These are phyloP conservation scores for Ochropacha duplaris DNA, from an alignment of 2,888 invertebrate species.

Conservation along the genomic window DNA sequence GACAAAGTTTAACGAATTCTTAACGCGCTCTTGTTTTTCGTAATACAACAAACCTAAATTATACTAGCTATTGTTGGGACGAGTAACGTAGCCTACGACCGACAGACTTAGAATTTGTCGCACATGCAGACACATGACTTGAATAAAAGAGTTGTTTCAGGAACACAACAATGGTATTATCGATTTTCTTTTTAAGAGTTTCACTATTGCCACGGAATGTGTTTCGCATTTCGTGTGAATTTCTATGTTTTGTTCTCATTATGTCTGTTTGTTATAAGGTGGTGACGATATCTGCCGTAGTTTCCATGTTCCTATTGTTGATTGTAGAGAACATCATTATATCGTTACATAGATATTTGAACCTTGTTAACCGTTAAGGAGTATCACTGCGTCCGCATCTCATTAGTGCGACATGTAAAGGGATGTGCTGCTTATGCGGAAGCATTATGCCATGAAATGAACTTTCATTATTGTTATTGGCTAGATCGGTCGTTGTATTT, in stretches of 20 bases:
- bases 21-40: constrained; percentile 25
- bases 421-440: not conserved
- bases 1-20: constrained; percentile 16
- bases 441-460: constrained; percentile 10
- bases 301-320: constrained; percentile 12
- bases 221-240: constrained; percentile 49
- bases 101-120: constrained; percentile 14
- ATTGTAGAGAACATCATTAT: not conserved
- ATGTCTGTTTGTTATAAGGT: constrained; percentile 10
- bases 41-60: constrained; percentile 21
- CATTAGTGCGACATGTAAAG: not conserved
- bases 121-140: constrained; percentile 7
- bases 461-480: constrained; percentile 38
- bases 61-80: constrained; percentile 18
- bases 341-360: not conserved
- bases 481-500: constrained; percentile 9
- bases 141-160: constrained; percentile 24
- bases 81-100: constrained; percentile 19
- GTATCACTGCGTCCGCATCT: constrained; percentile 2
- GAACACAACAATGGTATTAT: constrained; percentile 41
- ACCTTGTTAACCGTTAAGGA: not conserved
- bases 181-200: constrained; percentile 48
- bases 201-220: constrained; percentile 42
- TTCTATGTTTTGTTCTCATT: constrained; percentile 30
- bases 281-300: constrained; percentile 21